Evolutionary conservation across 1,140 invertebrate genomes (phyloP), one percentile per base, ranked within the genome.

Genomic region (Hycleus cichorii): DNA sequence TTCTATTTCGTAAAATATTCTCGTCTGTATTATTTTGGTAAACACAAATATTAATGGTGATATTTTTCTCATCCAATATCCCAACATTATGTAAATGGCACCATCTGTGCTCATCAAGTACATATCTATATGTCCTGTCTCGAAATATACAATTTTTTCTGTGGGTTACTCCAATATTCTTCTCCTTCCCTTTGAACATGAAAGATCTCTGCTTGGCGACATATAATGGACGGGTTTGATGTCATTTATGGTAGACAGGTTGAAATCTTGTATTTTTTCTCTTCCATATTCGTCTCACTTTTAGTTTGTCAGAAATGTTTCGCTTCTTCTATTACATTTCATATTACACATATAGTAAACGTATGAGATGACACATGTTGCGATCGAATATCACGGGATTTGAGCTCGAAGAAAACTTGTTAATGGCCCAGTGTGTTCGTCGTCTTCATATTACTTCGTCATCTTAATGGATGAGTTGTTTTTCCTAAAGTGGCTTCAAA

Each of bases 381-480:
- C 68, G 64, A 72, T 72, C 70, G 49, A 65, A 72, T 72, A 72
- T 69, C 70, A 64, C 66, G 52, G 62, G 62, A 64, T 58, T 64
- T 69, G 47, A 63, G 62, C 66, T 64, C 60, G 40, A 32, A 64
- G 63, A 59, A 69, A 70, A 64, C 62, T 68, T 69, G 70, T 68
- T 72, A 72, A 72, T 70, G 69, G 69, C 65, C 59, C 56, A 64
- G 57, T 63, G 38, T 60, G 51, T 60, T 54, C 32, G 32, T 32
- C 32, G 63, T 63, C 69, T 60, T 71, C 65, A 64, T 67, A 69
- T 72, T 69, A 71, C 69, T 65, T 54, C 57, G 32, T 32, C 32
- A 32, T 32, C 67, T 68, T 71, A 72, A 72, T 72, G 70, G 70
- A 72, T 63, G 70, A 68, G 62, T 72, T 72, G 70, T 72, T 72